Evolutionary conservation across 2,797 vertebrate species (phyloP).

Genomic region (Oryzias sinensis): DNA sequence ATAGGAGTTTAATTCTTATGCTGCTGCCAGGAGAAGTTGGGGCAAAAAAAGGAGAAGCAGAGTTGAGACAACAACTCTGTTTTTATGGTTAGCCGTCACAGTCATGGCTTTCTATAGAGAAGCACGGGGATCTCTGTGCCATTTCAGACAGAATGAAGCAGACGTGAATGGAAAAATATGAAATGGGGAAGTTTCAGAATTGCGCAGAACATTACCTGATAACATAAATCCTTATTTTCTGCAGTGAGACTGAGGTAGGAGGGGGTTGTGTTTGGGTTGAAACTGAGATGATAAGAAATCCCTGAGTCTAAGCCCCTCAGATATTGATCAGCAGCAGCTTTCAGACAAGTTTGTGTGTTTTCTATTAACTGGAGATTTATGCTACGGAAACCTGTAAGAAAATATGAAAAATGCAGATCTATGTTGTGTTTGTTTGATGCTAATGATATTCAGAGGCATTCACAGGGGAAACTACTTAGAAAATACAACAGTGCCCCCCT

Average conservation of each 20-base stretch:
- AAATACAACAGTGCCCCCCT: slow-evolving; percentile 43
- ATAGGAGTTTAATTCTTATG: slow-evolving; percentile 5
- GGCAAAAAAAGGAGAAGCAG: slow-evolving; percentile 41
- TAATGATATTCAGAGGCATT: slow-evolving; percentile 1
- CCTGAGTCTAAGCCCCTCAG: slow-evolving; percentile 37
- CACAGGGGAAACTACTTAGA: neutral
- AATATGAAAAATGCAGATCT: slow-evolving; percentile 1
- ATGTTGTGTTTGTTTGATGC: neutral
- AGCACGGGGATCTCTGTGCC: neutral
- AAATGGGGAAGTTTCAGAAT: slow-evolving; percentile 23
- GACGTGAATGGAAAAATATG: slow-evolving; percentile 1
- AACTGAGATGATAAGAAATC: slow-evolving; percentile 15
- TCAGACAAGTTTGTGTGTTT: slow-evolving; percentile 17
- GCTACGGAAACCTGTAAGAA: slow-evolving; percentile 1
- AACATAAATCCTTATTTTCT: slow-evolving; percentile 5
- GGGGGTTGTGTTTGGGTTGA: slow-evolving; percentile 58
- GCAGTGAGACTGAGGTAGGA: slow-evolving; percentile 32
- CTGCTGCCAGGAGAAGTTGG: slow-evolving; percentile 18
- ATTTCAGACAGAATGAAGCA: slow-evolving; percentile 13
- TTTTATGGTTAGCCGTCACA: neutral
- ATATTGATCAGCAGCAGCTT: slow-evolving; percentile 48
- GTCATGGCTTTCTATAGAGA: slow-evolving; percentile 5
- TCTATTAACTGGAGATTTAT: slow-evolving; percentile 7
- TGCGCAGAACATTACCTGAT: slow-evolving; percentile 8
- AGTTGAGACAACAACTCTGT: slow-evolving; percentile 4